A percentile compares a stretch with the other conserved stretches of the same genome.
Conservation (phyloP, 2,888 invertebrate genomes). For the Trichacis sp. region DNA sequence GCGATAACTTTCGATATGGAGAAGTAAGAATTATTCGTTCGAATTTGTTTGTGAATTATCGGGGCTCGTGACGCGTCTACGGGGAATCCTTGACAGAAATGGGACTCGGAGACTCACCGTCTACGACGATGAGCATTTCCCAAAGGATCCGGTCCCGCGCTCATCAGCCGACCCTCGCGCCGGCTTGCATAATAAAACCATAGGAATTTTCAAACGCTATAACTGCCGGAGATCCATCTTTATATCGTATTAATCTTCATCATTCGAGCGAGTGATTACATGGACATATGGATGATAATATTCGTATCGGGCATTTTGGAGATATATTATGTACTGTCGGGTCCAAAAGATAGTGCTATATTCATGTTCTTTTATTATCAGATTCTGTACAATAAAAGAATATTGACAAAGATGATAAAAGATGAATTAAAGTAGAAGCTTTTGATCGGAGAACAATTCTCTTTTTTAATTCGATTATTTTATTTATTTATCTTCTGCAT, state of each 20-base stretch:
- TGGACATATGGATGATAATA: too few relatives aligned
- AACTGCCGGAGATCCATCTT: slow-evolving; percentile 11
- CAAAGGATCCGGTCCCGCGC: slow-evolving; percentile 58
- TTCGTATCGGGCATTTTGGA: too few relatives aligned
- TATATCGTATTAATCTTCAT: background rate
- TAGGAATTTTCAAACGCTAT: slow-evolving; percentile 53
- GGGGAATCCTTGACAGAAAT: slow-evolving; percentile 22
- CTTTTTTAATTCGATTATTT: too few relatives aligned
- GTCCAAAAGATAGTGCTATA: too few relatives aligned
- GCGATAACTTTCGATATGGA: too few relatives aligned
- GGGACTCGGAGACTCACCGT: slow-evolving; percentile 31
- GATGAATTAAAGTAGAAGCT: too few relatives aligned
- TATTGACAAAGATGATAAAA: too few relatives aligned
- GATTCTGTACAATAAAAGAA: too few relatives aligned
- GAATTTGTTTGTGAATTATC: slow-evolving; percentile 1
- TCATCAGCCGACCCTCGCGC: slow-evolving; percentile 58
- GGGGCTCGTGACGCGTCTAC: slow-evolving; percentile 1
- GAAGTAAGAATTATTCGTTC: background rate
- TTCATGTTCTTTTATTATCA: too few relatives aligned
- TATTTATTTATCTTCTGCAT: too few relatives aligned
- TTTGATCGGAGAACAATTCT: too few relatives aligned
- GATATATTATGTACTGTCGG: too few relatives aligned
- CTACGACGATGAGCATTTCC: slow-evolving; percentile 65
- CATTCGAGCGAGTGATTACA: background rate
- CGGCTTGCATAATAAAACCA: slow-evolving; percentile 63